phyloP scores from a whole-genome alignment of 2,797 vertebrate genomes.

The Naso thynnoides region DNA sequence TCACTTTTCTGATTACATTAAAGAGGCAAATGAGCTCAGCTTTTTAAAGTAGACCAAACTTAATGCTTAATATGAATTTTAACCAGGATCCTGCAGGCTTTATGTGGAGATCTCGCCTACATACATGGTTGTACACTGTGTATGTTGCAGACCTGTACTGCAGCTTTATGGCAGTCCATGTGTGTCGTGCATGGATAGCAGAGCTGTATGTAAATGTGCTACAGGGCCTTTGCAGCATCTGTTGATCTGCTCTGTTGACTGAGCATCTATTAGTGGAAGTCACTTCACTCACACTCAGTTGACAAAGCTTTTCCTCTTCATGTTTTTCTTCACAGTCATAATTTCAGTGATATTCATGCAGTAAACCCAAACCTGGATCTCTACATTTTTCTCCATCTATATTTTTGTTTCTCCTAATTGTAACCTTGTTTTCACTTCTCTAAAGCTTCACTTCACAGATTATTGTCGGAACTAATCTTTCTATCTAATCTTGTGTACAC shows the following conservation, averaged over 20 bases:
- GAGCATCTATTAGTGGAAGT: slow-evolving; percentile 42
- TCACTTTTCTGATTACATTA: too few relatives aligned
- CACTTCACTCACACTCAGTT: slow-evolving; percentile 10
- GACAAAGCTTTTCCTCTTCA: slow-evolving; percentile 8
- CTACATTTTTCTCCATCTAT: too few relatives aligned
- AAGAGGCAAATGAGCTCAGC: background rate
- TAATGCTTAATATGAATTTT: background rate
- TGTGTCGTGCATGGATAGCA: background rate
- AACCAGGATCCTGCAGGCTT: background rate
- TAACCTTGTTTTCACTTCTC: background rate
- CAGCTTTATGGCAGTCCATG: slow-evolving; percentile 3
- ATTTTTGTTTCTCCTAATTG: background rate
- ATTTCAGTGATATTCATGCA: too few relatives aligned
- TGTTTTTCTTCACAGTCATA: background rate
- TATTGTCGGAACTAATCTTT: too few relatives aligned
- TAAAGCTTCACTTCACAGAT: background rate
- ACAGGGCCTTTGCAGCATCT: slow-evolving; percentile 53
- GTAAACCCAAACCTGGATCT: too few relatives aligned
- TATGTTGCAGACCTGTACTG: background rate
- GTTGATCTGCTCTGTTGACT: slow-evolving; percentile 52
- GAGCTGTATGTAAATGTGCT: slow-evolving; percentile 27
- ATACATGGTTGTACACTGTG: background rate
- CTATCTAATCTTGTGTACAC: too few relatives aligned
- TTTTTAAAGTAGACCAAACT: background rate
- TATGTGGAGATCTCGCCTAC: background rate